Evolutionary conservation across 2,797 vertebrate genomes (phyloP), one percentile per base, ranked within the genome.

Genomic region (Nyctalus aviator): DNA sequence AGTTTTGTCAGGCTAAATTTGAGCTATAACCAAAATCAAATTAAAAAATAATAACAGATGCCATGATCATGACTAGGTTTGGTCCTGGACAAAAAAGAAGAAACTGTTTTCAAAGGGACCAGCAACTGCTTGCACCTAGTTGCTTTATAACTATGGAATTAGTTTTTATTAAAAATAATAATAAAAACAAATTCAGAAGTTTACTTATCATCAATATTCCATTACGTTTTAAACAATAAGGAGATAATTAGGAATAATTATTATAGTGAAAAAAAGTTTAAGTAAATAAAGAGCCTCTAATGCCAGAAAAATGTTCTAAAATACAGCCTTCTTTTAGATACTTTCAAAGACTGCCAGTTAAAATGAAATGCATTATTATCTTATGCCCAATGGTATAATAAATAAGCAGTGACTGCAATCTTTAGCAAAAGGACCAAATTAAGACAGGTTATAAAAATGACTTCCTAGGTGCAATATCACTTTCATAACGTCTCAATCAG

Each of bases 361-460:
- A 35, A 91, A 76, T 53, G 41, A 77, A 41, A 62, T 48, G 25
- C 0, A 27, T 79, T 89, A 87, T 94, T 97, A 92, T 37, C 96
- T 97, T 94, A 85, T 0, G 98, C 98, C 98, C 98, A 98, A 98
- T 96, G 98, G 98, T 98, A 98, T 98, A 98, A 98, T 98, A 97
- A 97, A 91, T 97, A 98, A 98, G 98, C 98, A 98, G 98, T 98
- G 98, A 98, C 98, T 98, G 98, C 98, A 97, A 97, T 97, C 97
- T 98, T 97, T 97, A 98, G 98, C 98, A 98, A 98, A 98, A 98
- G 98, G 98, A 98, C 98, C 98, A 98, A 98, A 98, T 98, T 96
- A 97, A 97, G 97, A 97, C 96, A 97, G 93, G 97, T 97, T 98
- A 98, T 98, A 97, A 98, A 98, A 98, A 98, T 98, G 95, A 98